These are phyloP conservation scores for Elachura formosa DNA, from an alignment of 2,113 vertebrate species.

Conservation along the genomic window DNA sequence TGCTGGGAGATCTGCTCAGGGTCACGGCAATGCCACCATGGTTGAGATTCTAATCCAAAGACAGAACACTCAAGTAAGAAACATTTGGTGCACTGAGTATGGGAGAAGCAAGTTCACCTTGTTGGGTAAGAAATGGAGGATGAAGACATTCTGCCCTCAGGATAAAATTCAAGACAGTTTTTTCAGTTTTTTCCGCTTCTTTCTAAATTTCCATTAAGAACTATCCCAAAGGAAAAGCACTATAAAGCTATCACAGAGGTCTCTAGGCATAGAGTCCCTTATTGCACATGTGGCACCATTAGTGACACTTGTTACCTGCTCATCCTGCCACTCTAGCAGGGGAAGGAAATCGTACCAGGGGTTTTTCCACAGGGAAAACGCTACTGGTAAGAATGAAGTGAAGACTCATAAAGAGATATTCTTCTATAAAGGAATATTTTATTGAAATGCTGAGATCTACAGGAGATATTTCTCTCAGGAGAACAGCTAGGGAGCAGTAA, in stretches of 20 bases:
- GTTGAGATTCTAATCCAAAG: neutral
- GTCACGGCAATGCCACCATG: rapidly evolving
- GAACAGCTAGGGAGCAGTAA: neutral
- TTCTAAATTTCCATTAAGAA: neutral
- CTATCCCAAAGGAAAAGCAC: neutral
- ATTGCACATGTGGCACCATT: rapidly evolving
- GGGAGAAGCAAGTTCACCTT: neutral
- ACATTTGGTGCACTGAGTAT: neutral
- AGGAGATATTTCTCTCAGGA: neutral
- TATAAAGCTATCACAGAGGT: neutral
- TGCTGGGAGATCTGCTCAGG: rapidly evolving
- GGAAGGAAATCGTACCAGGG: neutral
- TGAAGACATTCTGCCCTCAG: neutral
- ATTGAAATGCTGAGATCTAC: neutral
- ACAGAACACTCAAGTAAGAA: rapidly evolving
- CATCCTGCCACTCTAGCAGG: neutral
- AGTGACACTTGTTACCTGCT: neutral
- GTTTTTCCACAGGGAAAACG: neutral
- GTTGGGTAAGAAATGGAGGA: neutral
- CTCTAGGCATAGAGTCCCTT: neutral
- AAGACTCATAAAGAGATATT: neutral
- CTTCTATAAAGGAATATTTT: neutral
- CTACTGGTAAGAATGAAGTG: neutral
- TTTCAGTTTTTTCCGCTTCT: neutral
- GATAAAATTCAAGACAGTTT: neutral